These are phyloP conservation scores for Cecropterus lyciades DNA, from an alignment of 1,140 invertebrate species.

Conservation along the genomic window DNA sequence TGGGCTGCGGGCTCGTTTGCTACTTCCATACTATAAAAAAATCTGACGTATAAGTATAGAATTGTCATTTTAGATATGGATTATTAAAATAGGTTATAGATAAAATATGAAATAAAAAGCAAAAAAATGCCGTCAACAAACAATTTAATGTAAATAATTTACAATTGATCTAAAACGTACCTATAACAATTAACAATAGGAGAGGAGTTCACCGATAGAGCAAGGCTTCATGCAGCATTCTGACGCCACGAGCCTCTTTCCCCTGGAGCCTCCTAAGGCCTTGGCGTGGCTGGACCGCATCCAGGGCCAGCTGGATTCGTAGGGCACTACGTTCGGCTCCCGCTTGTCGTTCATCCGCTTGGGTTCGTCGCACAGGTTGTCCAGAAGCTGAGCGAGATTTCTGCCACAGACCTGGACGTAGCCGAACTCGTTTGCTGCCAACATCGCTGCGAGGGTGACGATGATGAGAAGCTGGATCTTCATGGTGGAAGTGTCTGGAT, in stretches of 20 bases:
- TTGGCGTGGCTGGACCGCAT: constrained; percentile 3
- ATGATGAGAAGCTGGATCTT: constrained; percentile 1
- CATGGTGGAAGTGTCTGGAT: no score
- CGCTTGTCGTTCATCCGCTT: neutral
- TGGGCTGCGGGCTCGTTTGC: no score
- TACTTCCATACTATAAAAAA: no score
- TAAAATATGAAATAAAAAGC: no score
- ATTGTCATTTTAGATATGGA: no score
- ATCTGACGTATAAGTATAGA: no score
- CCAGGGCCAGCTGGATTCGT: constrained; percentile 11
- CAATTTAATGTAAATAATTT: constrained; percentile 1
- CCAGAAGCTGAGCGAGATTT: constrained; percentile 1
- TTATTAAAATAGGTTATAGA: no score
- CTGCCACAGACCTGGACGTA: constrained; percentile 7
- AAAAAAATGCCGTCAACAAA: neutral
- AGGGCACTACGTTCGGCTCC: neutral
- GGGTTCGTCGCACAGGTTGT: neutral
- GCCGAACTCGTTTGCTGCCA: neutral
- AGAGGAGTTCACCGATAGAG: constrained; percentile 26
- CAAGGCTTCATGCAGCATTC: constrained; percentile 38
- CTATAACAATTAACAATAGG: constrained; percentile 26
- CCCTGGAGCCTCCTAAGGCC: neutral
- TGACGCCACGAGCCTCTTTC: constrained; percentile 21
- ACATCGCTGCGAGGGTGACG: neutral
- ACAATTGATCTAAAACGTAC: neutral